Conservation (phyloP, 2,113 vertebrate species). For the Clarias gariepinus region DNA sequence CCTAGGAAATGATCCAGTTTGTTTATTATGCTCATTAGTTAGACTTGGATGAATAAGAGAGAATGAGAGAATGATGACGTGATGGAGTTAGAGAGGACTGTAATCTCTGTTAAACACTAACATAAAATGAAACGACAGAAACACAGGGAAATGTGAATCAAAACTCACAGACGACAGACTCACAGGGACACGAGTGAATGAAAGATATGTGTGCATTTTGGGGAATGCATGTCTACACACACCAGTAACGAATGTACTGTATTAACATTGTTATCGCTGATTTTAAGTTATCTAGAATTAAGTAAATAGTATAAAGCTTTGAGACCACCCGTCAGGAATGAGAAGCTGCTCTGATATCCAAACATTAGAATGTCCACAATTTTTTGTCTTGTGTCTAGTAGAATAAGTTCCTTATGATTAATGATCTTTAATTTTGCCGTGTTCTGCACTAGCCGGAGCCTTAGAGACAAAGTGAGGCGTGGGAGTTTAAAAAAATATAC, state of each 20-base stretch:
- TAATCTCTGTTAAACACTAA: not conserved
- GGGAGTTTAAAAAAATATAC: conserved; percentile 20
- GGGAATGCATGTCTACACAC: not conserved
- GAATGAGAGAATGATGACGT: not conserved
- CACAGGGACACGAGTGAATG: not conserved
- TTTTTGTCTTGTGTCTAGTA: not conserved
- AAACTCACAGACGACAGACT: not conserved
- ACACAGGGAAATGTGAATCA: not conserved
- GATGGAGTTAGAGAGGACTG: not conserved
- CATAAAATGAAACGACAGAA: not conserved
- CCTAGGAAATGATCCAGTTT: not conserved
- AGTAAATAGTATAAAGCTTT: conserved; percentile 37
- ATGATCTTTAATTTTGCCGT: conserved; percentile 41
- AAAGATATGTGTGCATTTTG: not conserved
- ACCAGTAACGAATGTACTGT: conserved; percentile 25
- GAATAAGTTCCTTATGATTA: conserved; percentile 21
- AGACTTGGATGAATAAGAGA: not conserved
- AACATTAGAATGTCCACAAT: not conserved
- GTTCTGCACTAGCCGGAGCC: conserved; percentile 28
- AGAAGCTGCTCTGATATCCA: not conserved
- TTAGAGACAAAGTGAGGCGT: conserved; percentile 24
- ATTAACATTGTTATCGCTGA: conserved; percentile 18
- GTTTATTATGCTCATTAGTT: conserved; percentile 4
- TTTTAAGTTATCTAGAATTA: conserved; percentile 19
- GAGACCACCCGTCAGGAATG: not conserved